Percentiles rank a stretch among this genome's conserved stretches.
phyloP scores from a whole-genome alignment of 1,140 invertebrate species.

The Tetraneura akinire region DNA sequence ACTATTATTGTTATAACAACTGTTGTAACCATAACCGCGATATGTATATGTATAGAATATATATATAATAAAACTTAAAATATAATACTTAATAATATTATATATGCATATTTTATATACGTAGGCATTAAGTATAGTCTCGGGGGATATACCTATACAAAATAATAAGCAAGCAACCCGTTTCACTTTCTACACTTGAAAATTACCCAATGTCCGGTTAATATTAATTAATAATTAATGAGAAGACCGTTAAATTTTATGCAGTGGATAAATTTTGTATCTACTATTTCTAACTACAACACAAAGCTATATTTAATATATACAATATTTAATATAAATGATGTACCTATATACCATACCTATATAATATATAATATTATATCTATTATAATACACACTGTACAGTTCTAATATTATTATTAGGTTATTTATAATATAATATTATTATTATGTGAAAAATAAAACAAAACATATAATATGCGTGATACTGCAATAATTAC shows the following conservation, averaged over 20 bases:
- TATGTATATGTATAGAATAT: no score
- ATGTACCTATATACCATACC: no score
- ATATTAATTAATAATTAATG: conserved; percentile 36
- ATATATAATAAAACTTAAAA: background rate
- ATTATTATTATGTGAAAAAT: background rate
- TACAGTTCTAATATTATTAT: no score
- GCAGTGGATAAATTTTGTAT: background rate
- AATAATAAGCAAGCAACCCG: no score
- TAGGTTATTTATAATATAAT: background rate
- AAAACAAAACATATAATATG: background rate
- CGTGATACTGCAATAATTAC: background rate
- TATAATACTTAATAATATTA: background rate
- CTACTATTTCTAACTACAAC: background rate
- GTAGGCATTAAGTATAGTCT: background rate
- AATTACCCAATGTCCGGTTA: conserved; percentile 50
- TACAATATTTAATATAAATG: no score
- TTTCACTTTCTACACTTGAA: conserved; percentile 49
- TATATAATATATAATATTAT: no score
- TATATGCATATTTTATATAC: background rate
- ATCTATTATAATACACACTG: no score
- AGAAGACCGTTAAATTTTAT: background rate
- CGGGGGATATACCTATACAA: no score
- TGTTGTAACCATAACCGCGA: background rate
- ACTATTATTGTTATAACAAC: background rate
- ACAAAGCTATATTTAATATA: no score